Base-by-base conservation (phyloP, 2,888 invertebrate species). In the Latheticus oryzae region DNA sequence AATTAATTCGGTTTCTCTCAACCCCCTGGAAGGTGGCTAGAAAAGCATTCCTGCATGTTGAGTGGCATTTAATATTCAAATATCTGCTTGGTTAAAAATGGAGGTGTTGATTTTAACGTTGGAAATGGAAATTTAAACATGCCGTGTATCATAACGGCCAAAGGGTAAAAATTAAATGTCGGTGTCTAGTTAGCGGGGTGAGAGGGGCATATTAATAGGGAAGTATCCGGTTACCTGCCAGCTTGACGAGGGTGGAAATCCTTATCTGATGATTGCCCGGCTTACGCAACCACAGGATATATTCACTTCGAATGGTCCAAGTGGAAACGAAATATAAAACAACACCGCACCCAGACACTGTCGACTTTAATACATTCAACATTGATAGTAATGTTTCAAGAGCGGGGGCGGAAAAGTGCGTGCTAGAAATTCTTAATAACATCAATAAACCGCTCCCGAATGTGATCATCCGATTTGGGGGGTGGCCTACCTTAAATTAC, bases 211-310 rank as follows among this genome's bases (percentile, higher is more conserved):
- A 55, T 59, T 59, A 59, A 59, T 59, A 55, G 51, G 59, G 50
- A 19, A 45, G 55, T 59, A 59, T 59, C 55, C 54, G 59, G 59
- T 59, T 59, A 59, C 59, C 59, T 59, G 59, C 55, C 55, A 55
- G 28, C 45, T 43, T 59, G 59, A 59, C 59, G 59, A 59, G 59
- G 59, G 59, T 59, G 53, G 47, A 54, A 54, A 59, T 54, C 55
- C 54, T 54, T 59, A 59, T 59, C 55, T 58, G 58, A 58, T 58
- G 53, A 58, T 53, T 58, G 53, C 48, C 35, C 38, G 58, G 58
- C 37, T 54, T 54, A 54, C 37, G 45, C 26, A 37, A 30, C 48
- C 47, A 19, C 47, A 24, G 47, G 38, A 48, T 37, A 28, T 50
- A 48, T 55, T 38, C 55, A 43, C 54, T 54, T 43, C 21, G 45